A percentile compares a stretch with the other conserved stretches of the same genome.
phyloP scores from a whole-genome alignment of 1,140 invertebrate species.

The Polyergus mexicanus region DNA sequence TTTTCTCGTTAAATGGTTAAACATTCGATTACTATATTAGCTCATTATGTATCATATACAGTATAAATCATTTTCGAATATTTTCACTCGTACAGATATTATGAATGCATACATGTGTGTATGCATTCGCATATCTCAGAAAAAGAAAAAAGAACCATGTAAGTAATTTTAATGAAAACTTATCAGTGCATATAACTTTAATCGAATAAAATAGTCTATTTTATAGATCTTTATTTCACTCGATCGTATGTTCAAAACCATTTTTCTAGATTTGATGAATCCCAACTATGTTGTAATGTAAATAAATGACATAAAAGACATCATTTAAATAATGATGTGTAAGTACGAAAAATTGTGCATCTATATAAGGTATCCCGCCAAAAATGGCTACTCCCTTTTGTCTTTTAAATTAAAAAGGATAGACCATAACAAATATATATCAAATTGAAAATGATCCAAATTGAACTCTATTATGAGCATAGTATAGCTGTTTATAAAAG shows the following conservation, averaged over 20 bases:
- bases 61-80: constrained; percentile 27
- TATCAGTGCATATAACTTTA: neutral
- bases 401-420: no score
- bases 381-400: no score
- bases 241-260: neutral
- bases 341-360: no score
- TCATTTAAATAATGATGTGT: no score
- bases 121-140: neutral
- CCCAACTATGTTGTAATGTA: neutral
- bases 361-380: neutral
- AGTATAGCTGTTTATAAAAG: no score
- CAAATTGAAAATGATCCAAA: no score
- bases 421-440: no score
- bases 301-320: neutral
- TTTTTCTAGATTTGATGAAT: neutral
- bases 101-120: neutral
- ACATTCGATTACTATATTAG: constrained; percentile 5
- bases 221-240: constrained; percentile 1
- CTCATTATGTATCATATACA: neutral
- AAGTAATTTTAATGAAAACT: constrained; percentile 23
- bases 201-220: constrained; percentile 1
- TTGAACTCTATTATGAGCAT: no score
- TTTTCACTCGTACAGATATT: constrained; percentile 1
- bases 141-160: neutral
- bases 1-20: constrained; percentile 13